Base-by-base conservation (phyloP, 1,140 invertebrate genomes). In the Hormaphis cornu region DNA sequence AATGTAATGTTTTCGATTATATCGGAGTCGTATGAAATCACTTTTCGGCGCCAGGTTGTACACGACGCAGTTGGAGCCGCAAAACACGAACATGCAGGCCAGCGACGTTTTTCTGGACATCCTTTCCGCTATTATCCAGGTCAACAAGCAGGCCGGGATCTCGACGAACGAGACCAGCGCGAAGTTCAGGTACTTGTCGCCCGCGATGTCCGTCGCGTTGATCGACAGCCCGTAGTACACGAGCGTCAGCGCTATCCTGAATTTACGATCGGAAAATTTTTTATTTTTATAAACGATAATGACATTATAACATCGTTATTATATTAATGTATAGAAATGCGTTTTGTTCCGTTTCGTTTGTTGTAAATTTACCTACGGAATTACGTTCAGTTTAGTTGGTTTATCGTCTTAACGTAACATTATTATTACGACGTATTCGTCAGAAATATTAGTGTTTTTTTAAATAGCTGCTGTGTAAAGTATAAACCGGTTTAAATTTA, bases 171-270 rank as follows among this genome's bases (percentile, higher is more conserved):
- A 80, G 16, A 78, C 76, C 12, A 82, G 74, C 12, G 78, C 72
- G 74, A 83, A 83, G 70, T 82, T 83, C 5, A 83, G 30, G 71
- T 82, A 83, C 24, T 74, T 74, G 24, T 74, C 69, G 0, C 72
- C 72, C 14, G 50, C 72, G n/a, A 76, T 71, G 12, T 59, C 33
- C 0, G 73, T 71, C 1, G 73, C 70, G 73, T 87, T 88, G 20
- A 89, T 77, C 0, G 86, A 85, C 14, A 90, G 75, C 3, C 87
- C 88, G 74, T 89, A 89, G 73, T 84, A 90, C 1, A 89, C 83
- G 59, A 88, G 83, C 4, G 84, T 82, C 76, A 86, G 86, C 3
- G 85, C 82, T 18, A 83, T 82, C 86, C 86, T 87, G 70, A 3
- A 18, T 4, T 6, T 4, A 6, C 5, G 30, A 33, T 33, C 30